phyloP scores from a whole-genome alignment of 92 coral and sea anemone species.

The Parazoanthus atlanticus region DNA sequence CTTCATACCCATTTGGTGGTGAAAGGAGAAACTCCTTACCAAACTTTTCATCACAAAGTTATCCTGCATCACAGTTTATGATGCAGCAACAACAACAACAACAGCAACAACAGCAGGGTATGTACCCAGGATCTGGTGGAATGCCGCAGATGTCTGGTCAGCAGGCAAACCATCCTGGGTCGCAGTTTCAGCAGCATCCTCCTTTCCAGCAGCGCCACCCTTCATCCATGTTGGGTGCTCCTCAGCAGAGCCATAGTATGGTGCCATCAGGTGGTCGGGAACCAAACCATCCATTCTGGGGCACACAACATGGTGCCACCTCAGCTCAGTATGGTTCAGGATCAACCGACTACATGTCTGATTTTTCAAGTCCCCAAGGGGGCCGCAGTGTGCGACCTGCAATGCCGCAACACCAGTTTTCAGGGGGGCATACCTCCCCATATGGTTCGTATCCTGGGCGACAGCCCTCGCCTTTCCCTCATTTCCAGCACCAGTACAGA shows the following conservation, averaged over 20 bases:
- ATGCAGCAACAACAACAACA: conserved; percentile 44
- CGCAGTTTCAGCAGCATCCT: conserved; percentile 52
- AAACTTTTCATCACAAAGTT: conserved; percentile 58
- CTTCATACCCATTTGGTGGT: conserved; percentile 58
- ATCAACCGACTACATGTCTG: conserved; percentile 78
- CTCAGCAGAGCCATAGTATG: conserved; percentile 57
- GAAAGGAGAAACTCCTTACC: conserved; percentile 70
- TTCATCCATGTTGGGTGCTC: conserved; percentile 59
- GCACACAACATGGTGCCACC: conserved; percentile 68
- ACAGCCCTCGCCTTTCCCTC: conserved; percentile 71
- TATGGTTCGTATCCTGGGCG: conserved; percentile 73
- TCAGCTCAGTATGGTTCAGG: conserved; percentile 36
- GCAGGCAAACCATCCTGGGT: conserved; percentile 55
- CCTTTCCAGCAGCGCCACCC: conserved; percentile 58
- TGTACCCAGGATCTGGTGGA: conserved; percentile 27
- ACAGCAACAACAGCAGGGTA: conserved; percentile 42
- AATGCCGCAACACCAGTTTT: conserved; percentile 59
- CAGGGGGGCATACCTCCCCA: conserved; percentile 57
- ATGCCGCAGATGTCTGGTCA: conserved; percentile 53
- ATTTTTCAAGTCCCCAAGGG: conserved; percentile 69
- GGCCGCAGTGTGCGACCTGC: conserved; percentile 62
- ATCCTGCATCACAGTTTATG: conserved; percentile 53
- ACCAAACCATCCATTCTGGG: conserved; percentile 76
- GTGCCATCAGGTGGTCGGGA: conserved; percentile 70
- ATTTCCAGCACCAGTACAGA: conserved; percentile 65